Base-by-base conservation (phyloP, 1,140 invertebrate genomes). In the Ceratosolen solmsi region DNA sequence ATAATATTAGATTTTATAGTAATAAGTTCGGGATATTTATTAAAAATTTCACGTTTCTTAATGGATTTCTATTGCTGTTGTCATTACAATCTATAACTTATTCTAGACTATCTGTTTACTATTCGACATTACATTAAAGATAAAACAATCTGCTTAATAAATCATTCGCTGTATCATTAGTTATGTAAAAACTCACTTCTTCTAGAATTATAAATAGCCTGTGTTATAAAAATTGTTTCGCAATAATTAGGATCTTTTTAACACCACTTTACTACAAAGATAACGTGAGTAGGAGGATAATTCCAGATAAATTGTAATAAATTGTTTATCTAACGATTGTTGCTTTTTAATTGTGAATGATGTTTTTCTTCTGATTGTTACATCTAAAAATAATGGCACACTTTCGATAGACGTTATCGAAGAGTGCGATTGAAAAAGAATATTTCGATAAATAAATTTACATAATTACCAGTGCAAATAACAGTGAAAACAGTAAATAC, bases 141-240 rank as follows among this genome's bases (percentile, higher is more conserved):
- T 63, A 63, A 63, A 33, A 33, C 13, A 63, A 27, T 33, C 30
- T 63, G 17, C 13, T 4, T 2, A 27, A 63, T 63, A 63, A 63
- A 63, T 63, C 13, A 36, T 27, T 33, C 60, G 27, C 25, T n/a
- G n/a, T n/a, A n/a, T n/a, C n/a, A n/a, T n/a, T n/a, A n/a, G 11
- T 63, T 30, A 17, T 63, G 60, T 63, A 63, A 63, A 63, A 63
- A 63, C 30, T 63, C 4, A 63, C 15, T 63, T 33, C 27, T 63
- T 63, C 27, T 4, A 30, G 17, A 33, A 4, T 63, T 33, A 33
- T 33, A 63, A 63, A 63, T 63, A 63, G 30, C 30, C 17, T 20
- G 0, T 2, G 33, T 17, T 17, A 13, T 63, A 33, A 33, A 63
- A 63, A 63, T 33, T 13, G 30, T 63, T 15, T 33, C 13, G 60